Percentiles rank a stretch among this genome's conserved stretches.
phyloP scores from a whole-genome alignment of 2,113 vertebrate genomes.

The Xiphorhynchus elegans region DNA sequence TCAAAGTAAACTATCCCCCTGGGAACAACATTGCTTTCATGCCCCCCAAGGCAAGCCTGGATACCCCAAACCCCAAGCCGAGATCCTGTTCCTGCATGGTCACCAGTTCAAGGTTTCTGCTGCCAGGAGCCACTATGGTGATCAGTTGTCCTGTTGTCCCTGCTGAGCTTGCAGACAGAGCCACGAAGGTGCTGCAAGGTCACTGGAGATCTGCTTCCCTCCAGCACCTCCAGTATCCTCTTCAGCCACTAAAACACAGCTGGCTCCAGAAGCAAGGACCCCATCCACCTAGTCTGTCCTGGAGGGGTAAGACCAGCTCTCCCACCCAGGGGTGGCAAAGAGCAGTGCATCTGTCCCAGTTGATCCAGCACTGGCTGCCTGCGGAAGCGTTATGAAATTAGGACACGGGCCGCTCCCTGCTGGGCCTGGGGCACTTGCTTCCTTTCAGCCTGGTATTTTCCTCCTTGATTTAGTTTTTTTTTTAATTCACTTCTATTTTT shows the following conservation, averaged over 20 bases:
- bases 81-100: not conserved
- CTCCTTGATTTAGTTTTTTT: not conserved
- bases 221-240: not conserved
- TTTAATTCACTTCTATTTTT: not conserved
- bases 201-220: not conserved
- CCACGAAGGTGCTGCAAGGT: fast-evolving
- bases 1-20: not conserved
- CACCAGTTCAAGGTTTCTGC: not conserved
- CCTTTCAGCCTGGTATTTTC: conserved; percentile 50
- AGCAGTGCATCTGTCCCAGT: not conserved
- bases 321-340: not conserved
- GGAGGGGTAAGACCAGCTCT: not conserved
- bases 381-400: not conserved
- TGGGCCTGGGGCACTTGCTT: fast-evolving
- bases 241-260: not conserved
- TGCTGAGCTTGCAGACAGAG: fast-evolving
- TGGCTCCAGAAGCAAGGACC: not conserved
- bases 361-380: not conserved
- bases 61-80: not conserved
- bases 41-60: not conserved
- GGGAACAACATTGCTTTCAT: not conserved
- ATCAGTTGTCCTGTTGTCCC: fast-evolving
- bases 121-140: fast-evolving
- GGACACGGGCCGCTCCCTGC: not conserved
- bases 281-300: not conserved